Evolutionary conservation across 2,888 invertebrate genomes (phyloP).

Genomic region (Trichopria drosophilae): DNA sequence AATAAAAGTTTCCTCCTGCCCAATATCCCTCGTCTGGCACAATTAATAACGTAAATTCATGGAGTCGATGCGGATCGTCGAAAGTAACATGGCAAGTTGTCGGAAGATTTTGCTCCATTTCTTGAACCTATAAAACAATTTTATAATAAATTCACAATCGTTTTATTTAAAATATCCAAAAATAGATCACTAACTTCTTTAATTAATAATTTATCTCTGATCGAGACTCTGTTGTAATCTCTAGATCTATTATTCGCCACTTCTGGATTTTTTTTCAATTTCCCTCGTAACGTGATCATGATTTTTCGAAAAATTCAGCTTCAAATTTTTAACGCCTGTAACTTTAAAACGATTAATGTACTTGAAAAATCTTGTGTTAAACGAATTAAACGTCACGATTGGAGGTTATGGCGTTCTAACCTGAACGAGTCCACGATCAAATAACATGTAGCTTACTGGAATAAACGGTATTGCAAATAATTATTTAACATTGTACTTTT

Average conservation of each 20-base stretch:
- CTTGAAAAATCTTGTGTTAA: too few species aligned
- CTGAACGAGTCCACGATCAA: too few species aligned
- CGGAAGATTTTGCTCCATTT: slow-evolving; percentile 85
- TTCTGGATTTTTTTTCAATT: slow-evolving; percentile 68
- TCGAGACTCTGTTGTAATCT: slow-evolving; percentile 67
- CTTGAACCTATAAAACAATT: slow-evolving; percentile 62
- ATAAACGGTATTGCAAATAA: too few species aligned
- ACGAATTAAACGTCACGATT: too few species aligned
- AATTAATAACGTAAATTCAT: slow-evolving; percentile 78
- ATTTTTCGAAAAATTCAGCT: background rate
- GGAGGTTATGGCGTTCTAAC: too few species aligned
- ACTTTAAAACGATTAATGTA: too few species aligned
- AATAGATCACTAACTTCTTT: slow-evolving; percentile 68
- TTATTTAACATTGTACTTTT: too few species aligned
- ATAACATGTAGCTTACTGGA: too few species aligned
- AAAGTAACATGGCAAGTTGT: slow-evolving; percentile 78
- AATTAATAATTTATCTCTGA: slow-evolving; percentile 77
- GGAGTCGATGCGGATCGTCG: slow-evolving; percentile 79
- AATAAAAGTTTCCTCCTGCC: slow-evolving; percentile 84
- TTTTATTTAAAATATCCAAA: slow-evolving; percentile 6
- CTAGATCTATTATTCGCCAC: slow-evolving; percentile 50
- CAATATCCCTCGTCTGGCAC: slow-evolving; percentile 87
- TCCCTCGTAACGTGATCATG: slow-evolving; percentile 78
- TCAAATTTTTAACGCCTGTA: background rate
- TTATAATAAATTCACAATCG: background rate